A percentile compares a stretch with the other conserved stretches of the same genome.
Conservation (phyloP, 2,797 vertebrate genomes). For the Thripadectes ignobilis region DNA sequence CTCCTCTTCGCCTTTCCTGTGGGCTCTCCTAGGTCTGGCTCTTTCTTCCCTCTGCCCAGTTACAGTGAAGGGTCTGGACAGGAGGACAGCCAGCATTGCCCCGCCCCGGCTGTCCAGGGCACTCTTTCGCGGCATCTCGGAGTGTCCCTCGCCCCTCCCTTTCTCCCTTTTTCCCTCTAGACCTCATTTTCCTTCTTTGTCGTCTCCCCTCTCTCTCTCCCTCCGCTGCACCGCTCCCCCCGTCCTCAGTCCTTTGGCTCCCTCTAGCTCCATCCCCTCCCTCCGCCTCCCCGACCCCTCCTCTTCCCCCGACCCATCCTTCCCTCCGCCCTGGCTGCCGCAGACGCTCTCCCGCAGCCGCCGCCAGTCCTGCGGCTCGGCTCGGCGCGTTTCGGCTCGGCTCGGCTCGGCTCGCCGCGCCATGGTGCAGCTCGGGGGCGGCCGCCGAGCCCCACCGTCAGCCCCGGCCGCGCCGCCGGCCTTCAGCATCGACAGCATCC, state of each 20-base stretch:
- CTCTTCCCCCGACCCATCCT: background rate
- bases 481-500: slow-evolving; percentile 67
- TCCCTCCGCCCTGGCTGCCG: background rate
- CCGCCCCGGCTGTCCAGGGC: background rate
- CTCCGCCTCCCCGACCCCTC: background rate
- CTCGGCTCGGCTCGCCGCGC: background rate
- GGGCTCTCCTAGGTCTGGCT: background rate
- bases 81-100: background rate
- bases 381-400: background rate
- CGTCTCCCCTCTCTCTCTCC: background rate
- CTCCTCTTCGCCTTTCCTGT: background rate
- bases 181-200: background rate
- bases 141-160: accelerated
- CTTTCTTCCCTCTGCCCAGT: background rate
- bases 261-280: slow-evolving; percentile 6
- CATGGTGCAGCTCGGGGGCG: slow-evolving; percentile 12
- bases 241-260: background rate
- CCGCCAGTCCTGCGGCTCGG: background rate
- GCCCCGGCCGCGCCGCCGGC: background rate
- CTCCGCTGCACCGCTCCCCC: background rate
- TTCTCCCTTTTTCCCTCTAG: background rate
- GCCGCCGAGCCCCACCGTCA: background rate
- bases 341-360: background rate
- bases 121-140: background rate
- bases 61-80: background rate